Base-by-base conservation (phyloP, 2,888 invertebrate genomes). In the Synanthedon myopaeformis region DNA sequence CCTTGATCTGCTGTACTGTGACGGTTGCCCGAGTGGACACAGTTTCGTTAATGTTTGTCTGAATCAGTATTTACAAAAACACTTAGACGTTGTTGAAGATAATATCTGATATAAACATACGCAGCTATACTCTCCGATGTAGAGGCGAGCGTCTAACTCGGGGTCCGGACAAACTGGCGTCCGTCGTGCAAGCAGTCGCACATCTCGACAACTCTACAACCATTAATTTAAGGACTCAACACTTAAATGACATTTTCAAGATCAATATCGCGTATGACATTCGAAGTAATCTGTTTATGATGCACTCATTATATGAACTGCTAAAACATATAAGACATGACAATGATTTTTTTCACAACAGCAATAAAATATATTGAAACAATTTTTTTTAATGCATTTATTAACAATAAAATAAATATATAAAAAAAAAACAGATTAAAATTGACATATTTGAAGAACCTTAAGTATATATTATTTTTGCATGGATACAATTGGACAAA, bases 21-120 rank as follows among this genome's bases (percentile, higher is more conserved):
- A 14, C 45, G 45, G 14, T n/a, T 45, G 45, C n/a, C 45, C 13
- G 8, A 13, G 45, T 45, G 45, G 45, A 45, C n/a, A 45, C 14
- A 8, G n/a, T 45, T 45, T 45, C 14, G 45, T 12, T 45, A 45
- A 45, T n/a, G 45, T 45, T 45, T 45, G 45, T 45, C 45, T 65
- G 66, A 69, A 75, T 70, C 67, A 71, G 71, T 67, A 70, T 76
- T 75, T 72, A 66, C 70, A 71, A 66, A 59, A 67, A 53, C 67
- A 74, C 70, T 72, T 74, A 68, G 35, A 45, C 45, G 45, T 45
- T 14, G 45, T 45, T 42, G 5, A 45, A 45, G 45, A n/a, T 45
- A 14, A 35, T 35, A 35, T 35, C 35, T 35, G 35, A 35, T 35
- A 35, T 35, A 35, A 35, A 35, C 35, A 35, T 35, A 35, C 35